Base-by-base conservation (phyloP, 2,888 invertebrate species). In the Ophion ellenae region DNA sequence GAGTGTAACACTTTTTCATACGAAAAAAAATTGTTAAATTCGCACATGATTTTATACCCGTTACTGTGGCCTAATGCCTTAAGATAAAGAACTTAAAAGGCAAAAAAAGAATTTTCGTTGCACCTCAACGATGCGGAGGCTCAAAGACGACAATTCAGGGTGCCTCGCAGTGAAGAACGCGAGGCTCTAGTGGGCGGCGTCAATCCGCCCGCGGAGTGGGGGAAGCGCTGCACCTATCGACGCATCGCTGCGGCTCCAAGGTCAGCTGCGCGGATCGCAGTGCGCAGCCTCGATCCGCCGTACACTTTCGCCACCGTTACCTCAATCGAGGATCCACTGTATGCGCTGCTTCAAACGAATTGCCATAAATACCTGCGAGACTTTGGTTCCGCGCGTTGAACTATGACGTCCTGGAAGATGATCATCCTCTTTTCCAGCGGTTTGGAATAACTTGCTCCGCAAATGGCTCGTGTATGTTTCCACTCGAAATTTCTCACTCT, bases 361-460 rank as follows among this genome's bases (percentile, higher is more conserved):
- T 45, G n/a, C 11, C 17, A 66, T 36, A 57, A 64, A 45, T 87
- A 91, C 91, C 91, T 91, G 81, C 86, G 87, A 53, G 83, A 86
- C 63, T 86, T 90, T 0, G 88, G 79, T 59, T 90, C 88, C 17
- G 88, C 85, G 6, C 89, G 84, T 24, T 89, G 88, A 73, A 91
- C 87, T 74, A 90, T 81, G 66, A 90, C 89, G 84, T 91, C 89
- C 83, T 89, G 89, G 64, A 90, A 88, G 40, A 91, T 83, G 82
- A 90, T 76, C 90, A 88, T 88, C 14, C 17, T 76, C 71, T 24
- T 9, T 45, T 2, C 40, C 28, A 14, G 17, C 6, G 24, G 20
- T 9, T 45, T 17, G n/a, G 17, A 14, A 74, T 17, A 74, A 74
- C 10, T 66, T 53, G 20, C 20, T 17, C 3, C 61, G 17, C 17